Base-by-base conservation (phyloP, 2,888 invertebrate genomes). In the Drosophila gaucha region DNA sequence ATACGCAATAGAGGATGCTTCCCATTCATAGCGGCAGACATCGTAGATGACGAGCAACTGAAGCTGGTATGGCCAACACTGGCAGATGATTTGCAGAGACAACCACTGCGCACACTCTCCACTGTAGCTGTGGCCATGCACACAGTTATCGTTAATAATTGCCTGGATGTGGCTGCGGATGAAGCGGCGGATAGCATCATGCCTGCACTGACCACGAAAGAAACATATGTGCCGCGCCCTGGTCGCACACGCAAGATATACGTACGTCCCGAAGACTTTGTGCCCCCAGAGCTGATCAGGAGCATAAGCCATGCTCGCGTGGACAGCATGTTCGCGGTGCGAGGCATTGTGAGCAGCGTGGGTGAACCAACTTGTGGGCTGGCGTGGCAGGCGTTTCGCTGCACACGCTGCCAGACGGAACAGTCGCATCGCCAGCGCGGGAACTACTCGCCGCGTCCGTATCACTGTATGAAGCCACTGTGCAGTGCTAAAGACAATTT, bases 271-370 rank as follows among this genome's bases (percentile, higher is more conserved):
- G 86, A 92, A 12, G 94, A 94, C 90, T 95, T 95, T 90, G 93
- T 94, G 67, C 94, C 95, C 28, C 91, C 95, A 2, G 93, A 95
- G 39, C 94, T 94, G 22, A 69, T 91, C 24, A 66, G 55, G 6
- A 38, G 66, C 3, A 78, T 91, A 4, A 63, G 41, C 1, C 74
- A 69, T 2, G 36, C 60, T 0, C 67, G 75, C 82, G 95, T 95
- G 92, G 96, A 96, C 94, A 92, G 92, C 91, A 90, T 98, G 72
- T 94, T 97, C 22, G 94, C 96, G 24, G 94, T 98, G 3, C 94
- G 95, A 88, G 98, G 98, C 0, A 97, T 96, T 38, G 96, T 98
- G 0, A 96, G 96, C 65, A 94, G 96, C 89, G 96, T 96, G 3
- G 95, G 96, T 14, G 94, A 94, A 86, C 93, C 95, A 0, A 95